Evolutionary conservation across 2,113 vertebrate genomes (phyloP).

Genomic region (Sinocyclocheilus anophthalmus): DNA sequence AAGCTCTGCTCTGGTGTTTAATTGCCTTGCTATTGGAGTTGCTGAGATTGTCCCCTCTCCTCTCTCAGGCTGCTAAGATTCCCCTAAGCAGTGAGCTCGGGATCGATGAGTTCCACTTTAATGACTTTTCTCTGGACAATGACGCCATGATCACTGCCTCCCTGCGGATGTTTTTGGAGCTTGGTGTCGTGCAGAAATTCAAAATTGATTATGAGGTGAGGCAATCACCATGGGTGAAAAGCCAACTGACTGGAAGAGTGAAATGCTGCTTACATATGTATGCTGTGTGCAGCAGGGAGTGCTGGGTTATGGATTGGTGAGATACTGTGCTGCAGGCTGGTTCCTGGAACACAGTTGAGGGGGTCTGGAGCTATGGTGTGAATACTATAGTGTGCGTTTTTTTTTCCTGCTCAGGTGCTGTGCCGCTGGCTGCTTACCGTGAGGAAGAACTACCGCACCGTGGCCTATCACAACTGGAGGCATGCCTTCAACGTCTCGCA

Average conservation of each 20-base stretch:
- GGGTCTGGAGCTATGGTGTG: neutral
- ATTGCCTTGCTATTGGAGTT: conserved; percentile 20
- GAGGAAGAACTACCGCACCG: conserved; percentile 82
- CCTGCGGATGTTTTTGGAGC: conserved; percentile 80
- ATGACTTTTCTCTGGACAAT: conserved; percentile 81
- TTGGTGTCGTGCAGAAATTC: conserved; percentile 79
- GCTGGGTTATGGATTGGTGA: neutral
- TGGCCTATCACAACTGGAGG: conserved; percentile 82
- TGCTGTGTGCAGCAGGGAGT: neutral
- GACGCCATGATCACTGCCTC: conserved; percentile 82
- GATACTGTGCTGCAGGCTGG: neutral
- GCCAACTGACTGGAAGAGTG: neutral
- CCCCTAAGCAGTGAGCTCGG: conserved; percentile 77
- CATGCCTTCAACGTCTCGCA: conserved; percentile 82
- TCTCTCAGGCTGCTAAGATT: conserved; percentile 77
- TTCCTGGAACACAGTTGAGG: neutral
- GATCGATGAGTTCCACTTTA: conserved; percentile 80
- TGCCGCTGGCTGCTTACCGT: conserved; percentile 82
- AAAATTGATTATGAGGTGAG: conserved; percentile 81
- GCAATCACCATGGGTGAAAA: neutral
- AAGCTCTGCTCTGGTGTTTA: conserved; percentile 15
- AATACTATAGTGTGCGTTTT: neutral
- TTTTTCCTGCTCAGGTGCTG: conserved; percentile 67
- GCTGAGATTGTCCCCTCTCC: conserved; percentile 32
- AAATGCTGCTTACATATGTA: conserved; percentile 6